Base-by-base conservation (phyloP, 2,797 vertebrate species). In the Crocidura indochinensis region DNA sequence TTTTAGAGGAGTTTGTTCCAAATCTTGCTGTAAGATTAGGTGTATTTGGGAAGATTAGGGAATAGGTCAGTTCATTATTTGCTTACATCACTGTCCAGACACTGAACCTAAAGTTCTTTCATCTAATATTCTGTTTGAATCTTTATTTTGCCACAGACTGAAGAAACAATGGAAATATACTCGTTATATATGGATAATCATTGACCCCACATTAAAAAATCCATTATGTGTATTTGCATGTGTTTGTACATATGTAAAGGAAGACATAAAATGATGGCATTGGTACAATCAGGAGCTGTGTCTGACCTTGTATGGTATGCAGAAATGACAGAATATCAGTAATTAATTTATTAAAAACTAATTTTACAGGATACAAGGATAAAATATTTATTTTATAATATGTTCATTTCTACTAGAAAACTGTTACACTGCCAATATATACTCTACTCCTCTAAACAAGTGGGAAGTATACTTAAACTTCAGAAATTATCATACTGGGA, bases 341-440 rank as follows among this genome's bases (percentile, higher is more conserved):
- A 82, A 89, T 47, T 64, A 62, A 83, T 46, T 51, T n/a, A 88
- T 51, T 3, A 7, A 64, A 78, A 56, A 3, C 3, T 65, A 44
- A 8, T 83, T 91, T 38, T 71, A 49, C 6, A 53, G 24, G 29
- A n/a, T 56, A 56, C 10, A 19, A 38, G 26, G 31, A 38, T 4
- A 9, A 27, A 62, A 90, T 51, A 38, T 38, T 20, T 27, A 73
- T 69, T 38, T 38, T 24, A 62, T 38, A 86, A 24, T 53, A 64
- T 56, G 31, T 24, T 91, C 9, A 46, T 92, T 85, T 89, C n/a
- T 78, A 62, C 3, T 51, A 4, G 44, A 82, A 27, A 91, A 62
- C 12, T 77, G 20, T 38, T 20, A 51, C 9, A 10, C 56, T 17
- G n/a, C n/a, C 51, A 80, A 62, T 19, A 74, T 38, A 17, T 2